These are phyloP conservation scores for Drosophila vallismaia DNA, from an alignment of 2,888 invertebrate genomes.

Conservation along the genomic window DNA sequence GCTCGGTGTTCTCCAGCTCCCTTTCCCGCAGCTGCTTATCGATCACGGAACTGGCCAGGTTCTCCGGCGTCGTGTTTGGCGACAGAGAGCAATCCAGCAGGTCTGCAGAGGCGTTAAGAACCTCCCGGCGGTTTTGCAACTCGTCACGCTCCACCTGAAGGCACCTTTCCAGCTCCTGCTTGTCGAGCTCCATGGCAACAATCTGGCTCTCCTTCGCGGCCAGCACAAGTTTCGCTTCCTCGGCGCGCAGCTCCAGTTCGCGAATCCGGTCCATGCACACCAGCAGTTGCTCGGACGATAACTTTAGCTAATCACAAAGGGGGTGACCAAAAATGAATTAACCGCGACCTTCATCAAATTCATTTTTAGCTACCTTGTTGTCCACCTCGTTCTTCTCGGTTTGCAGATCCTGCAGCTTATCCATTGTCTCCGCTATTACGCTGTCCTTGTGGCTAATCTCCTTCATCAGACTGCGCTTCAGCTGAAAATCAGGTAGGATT, in stretches of 20 bases:
- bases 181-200: constrained; percentile 63
- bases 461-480: constrained; percentile 76
- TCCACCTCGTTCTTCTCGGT: constrained; percentile 62
- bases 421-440: constrained; percentile 62
- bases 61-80: constrained; percentile 78
- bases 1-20: constrained; percentile 77
- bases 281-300: constrained; percentile 63
- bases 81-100: constrained; percentile 74
- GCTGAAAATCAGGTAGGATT: constrained; percentile 55
- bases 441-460: constrained; percentile 75
- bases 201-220: constrained; percentile 62
- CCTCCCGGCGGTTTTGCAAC: constrained; percentile 61
- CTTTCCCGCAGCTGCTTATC: constrained; percentile 82
- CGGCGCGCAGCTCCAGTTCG: constrained; percentile 68
- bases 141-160: constrained; percentile 76
- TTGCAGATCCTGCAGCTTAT: constrained; percentile 61
- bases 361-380: constrained; percentile 63
- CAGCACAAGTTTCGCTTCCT: constrained; percentile 53
- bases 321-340: neutral
- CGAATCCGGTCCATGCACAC: constrained; percentile 64
- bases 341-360: neutral
- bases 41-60: constrained; percentile 81
- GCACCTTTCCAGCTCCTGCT: constrained; percentile 78
- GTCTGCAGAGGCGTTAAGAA: constrained; percentile 76
- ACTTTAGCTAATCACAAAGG: constrained; percentile 57